These are phyloP conservation scores for Heloderma charlesbogerti DNA, from an alignment of 2,113 vertebrate species.

Conservation along the genomic window DNA sequence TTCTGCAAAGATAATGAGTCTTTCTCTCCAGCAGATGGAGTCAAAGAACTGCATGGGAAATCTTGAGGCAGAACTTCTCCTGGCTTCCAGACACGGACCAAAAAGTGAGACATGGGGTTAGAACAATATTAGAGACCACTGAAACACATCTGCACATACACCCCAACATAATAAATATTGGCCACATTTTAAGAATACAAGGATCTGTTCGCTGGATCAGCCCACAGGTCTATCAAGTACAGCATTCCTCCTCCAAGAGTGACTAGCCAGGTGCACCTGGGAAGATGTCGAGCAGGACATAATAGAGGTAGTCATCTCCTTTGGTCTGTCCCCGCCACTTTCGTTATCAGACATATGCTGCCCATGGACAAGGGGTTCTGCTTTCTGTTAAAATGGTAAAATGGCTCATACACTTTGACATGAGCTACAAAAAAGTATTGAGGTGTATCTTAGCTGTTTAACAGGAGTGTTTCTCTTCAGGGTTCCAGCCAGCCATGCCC, in stretches of 20 bases:
- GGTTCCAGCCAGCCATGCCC: no score
- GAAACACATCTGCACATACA: neutral
- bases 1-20: neutral
- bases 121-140: neutral
- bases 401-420: neutral
- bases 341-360: neutral
- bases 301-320: neutral
- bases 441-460: no score
- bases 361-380: neutral
- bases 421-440: no score
- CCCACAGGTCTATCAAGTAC: neutral
- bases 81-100: neutral
- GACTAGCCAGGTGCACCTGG: neutral
- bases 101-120: neutral
- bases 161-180: neutral
- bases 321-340: neutral
- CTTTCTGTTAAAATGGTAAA: neutral
- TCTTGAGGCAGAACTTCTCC: fast-evolving
- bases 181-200: neutral
- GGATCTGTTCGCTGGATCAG: neutral
- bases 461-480: no score
- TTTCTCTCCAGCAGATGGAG: slow-evolving; percentile 57
- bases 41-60: slow-evolving; percentile 43
- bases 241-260: neutral
- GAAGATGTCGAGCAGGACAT: neutral